Evolutionary conservation across 2,888 invertebrate genomes (phyloP).

Genomic region (Hylaea fasciaria): DNA sequence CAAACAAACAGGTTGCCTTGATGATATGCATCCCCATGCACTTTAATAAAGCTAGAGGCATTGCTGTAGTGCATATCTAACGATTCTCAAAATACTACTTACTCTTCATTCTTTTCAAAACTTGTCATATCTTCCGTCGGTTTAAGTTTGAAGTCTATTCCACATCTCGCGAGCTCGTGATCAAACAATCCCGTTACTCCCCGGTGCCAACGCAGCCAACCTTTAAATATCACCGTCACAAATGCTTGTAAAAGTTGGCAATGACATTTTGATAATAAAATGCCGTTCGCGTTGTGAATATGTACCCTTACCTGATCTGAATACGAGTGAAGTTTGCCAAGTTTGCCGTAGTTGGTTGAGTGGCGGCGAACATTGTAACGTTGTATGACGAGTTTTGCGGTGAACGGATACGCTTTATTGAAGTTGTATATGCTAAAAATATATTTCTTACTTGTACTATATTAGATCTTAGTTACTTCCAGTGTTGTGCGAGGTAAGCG

Average conservation of each 20-base stretch:
- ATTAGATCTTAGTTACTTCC: not conserved
- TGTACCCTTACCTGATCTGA: slow-evolving; percentile 35
- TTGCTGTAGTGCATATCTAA: too few species aligned
- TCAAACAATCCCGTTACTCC: slow-evolving; percentile 6
- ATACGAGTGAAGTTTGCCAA: slow-evolving; percentile 23
- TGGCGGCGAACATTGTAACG: slow-evolving; percentile 8
- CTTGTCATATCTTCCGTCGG: too few species aligned
- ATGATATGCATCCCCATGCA: too few species aligned
- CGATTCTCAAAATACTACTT: too few species aligned
- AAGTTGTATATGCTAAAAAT: slow-evolving; percentile 7
- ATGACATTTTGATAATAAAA: slow-evolving; percentile 49
- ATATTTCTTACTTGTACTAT: slow-evolving; percentile 3
- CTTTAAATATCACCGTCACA: slow-evolving; percentile 49
- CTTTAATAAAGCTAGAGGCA: too few species aligned
- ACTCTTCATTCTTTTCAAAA: too few species aligned
- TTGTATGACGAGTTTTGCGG: slow-evolving; percentile 9
- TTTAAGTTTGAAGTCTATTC: too few species aligned
- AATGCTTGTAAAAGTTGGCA: slow-evolving; percentile 53
- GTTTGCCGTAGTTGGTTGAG: slow-evolving; percentile 2
- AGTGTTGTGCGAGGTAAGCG: too few species aligned
- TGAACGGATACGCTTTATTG: slow-evolving; percentile 12
- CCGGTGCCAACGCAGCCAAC: slow-evolving; percentile 39
- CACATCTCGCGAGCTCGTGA: too few species aligned
- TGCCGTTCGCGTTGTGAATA: slow-evolving; percentile 45
- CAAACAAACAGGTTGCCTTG: too few species aligned